A percentile compares a stretch with the other conserved stretches of the same genome.
phyloP scores from a whole-genome alignment of 30 jellyfish, hydroid and myxozoan species.

The Hydractinia symbiolongicarpus region DNA sequence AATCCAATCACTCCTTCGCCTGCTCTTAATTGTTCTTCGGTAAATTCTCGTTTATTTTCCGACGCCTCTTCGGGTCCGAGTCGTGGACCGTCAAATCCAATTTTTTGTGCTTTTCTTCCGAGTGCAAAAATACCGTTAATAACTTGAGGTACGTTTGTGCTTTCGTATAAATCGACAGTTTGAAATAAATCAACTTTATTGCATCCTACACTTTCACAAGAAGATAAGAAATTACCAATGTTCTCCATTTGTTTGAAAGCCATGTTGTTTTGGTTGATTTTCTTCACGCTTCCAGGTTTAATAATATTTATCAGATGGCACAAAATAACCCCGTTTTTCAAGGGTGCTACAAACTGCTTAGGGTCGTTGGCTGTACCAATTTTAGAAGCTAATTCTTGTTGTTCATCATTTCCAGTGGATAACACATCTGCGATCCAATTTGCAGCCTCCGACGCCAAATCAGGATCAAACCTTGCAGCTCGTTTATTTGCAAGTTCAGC shows the following conservation, averaged over 20 bases:
- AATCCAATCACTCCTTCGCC: slow-evolving; percentile 92
- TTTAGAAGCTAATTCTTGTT: not conserved
- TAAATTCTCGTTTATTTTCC: slow-evolving; percentile 77
- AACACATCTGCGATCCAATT: slow-evolving; percentile 83
- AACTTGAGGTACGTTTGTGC: slow-evolving; percentile 87
- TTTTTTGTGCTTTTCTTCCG: slow-evolving; percentile 69
- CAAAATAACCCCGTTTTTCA: slow-evolving; percentile 64
- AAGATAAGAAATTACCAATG: slow-evolving; percentile 74
- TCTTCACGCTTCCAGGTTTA: slow-evolving; percentile 72
- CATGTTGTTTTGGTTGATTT: slow-evolving; percentile 60
- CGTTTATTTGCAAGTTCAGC: slow-evolving; percentile 42
- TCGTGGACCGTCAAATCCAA: slow-evolving; percentile 68
- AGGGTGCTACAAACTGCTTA: slow-evolving; percentile 35
- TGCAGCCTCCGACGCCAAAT: slow-evolving; percentile 55
- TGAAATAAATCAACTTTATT: slow-evolving; percentile 88
- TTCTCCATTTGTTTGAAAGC: slow-evolving; percentile 95
- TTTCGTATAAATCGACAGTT: slow-evolving; percentile 96
- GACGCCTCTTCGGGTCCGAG: slow-evolving; percentile 97
- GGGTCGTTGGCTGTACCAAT: slow-evolving; percentile 30
- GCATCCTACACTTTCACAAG: slow-evolving; percentile 66
- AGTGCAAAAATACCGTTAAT: slow-evolving; percentile 78
- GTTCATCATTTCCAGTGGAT: slow-evolving; percentile 24
- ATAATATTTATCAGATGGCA: slow-evolving; percentile 61
- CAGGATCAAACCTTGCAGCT: slow-evolving; percentile 63
- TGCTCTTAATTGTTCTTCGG: slow-evolving; percentile 89